phyloP scores from a whole-genome alignment of 2,888 invertebrate species.

The Drosophila rellima region DNA sequence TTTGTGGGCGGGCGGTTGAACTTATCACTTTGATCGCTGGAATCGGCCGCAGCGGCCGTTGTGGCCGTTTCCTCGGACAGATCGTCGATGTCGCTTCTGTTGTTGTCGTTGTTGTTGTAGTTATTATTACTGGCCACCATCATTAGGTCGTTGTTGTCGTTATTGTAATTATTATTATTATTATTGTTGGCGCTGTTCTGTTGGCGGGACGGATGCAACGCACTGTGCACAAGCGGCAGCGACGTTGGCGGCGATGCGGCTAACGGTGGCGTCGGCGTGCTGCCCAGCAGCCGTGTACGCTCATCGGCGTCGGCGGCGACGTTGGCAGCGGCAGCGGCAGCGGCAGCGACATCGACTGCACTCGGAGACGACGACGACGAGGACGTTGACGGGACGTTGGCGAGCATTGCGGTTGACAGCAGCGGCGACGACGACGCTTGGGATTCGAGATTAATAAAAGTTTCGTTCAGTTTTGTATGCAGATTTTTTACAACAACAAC shows the following conservation, averaged over 20 bases:
- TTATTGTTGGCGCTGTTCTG: slow-evolving; percentile 54
- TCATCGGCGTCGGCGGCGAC: slow-evolving; percentile 62
- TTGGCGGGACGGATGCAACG: slow-evolving; percentile 68
- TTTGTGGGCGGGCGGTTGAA: slow-evolving; percentile 72
- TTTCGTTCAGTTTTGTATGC: slow-evolving; percentile 44
- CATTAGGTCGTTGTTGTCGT: slow-evolving; percentile 60
- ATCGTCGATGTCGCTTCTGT: slow-evolving; percentile 58
- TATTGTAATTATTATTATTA: slow-evolving; percentile 51
- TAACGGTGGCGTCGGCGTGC: slow-evolving; percentile 47
- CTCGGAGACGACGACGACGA: slow-evolving; percentile 36
- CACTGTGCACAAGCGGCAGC: slow-evolving; percentile 60
- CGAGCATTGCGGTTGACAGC: slow-evolving; percentile 63
- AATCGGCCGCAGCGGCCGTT: slow-evolving; percentile 65
- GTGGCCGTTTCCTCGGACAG: slow-evolving; percentile 71
- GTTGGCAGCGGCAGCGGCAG: slow-evolving; percentile 17
- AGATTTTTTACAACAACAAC: slow-evolving; percentile 45
- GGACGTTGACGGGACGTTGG: slow-evolving; percentile 59
- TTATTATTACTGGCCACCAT: slow-evolving; percentile 65
- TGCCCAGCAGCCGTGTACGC: slow-evolving; percentile 78
- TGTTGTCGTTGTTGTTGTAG: slow-evolving; percentile 53
- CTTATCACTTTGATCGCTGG: slow-evolving; percentile 82
- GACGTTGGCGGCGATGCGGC: slow-evolving; percentile 66
- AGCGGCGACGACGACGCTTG: slow-evolving; percentile 8
- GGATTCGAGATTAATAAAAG: slow-evolving; percentile 36
- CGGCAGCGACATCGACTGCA: slow-evolving; percentile 29